Conservation (phyloP, 2,888 invertebrate genomes). For the Macrosoma leucophasiata region DNA sequence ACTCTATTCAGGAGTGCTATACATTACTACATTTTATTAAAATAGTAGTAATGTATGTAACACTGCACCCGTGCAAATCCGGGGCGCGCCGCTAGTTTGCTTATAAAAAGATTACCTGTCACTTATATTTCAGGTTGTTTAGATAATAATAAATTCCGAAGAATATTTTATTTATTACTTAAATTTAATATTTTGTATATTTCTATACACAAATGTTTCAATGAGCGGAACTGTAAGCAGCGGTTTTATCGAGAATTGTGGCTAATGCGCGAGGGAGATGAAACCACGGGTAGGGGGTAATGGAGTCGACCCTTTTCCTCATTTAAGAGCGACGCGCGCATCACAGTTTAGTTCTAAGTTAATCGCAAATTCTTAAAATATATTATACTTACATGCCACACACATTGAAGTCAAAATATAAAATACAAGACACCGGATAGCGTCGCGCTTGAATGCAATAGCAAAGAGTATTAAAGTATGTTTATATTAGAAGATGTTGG, state of each 20-base stretch:
- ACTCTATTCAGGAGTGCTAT: too few relatives aligned
- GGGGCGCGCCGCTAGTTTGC: too few relatives aligned
- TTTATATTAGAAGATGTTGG: neutral
- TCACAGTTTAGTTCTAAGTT: too few relatives aligned
- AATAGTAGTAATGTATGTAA: too few relatives aligned
- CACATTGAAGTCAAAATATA: too few relatives aligned
- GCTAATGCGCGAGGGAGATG: slow-evolving; percentile 42
- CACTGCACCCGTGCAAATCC: too few relatives aligned
- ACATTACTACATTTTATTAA: too few relatives aligned
- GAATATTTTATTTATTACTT: slow-evolving; percentile 1
- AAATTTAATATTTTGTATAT: slow-evolving; percentile 19
- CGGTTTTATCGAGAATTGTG: slow-evolving; percentile 35
- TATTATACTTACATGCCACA: too few relatives aligned
- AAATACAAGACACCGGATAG: too few relatives aligned
- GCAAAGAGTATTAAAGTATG: too few relatives aligned
- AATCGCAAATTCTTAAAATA: too few relatives aligned
- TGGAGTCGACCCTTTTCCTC: slow-evolving; percentile 31
- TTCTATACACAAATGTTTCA: slow-evolving; percentile 23
- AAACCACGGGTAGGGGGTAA: slow-evolving; percentile 29
- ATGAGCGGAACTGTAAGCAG: slow-evolving; percentile 25
- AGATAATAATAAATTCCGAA: neutral
- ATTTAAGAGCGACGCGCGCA: slow-evolving; percentile 46
- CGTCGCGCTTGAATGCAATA: too few relatives aligned
- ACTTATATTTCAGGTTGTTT: neutral
- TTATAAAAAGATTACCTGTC: neutral